Conservation (phyloP, 92 coral and sea anemone species). For the Phymanthus crucifer region DNA sequence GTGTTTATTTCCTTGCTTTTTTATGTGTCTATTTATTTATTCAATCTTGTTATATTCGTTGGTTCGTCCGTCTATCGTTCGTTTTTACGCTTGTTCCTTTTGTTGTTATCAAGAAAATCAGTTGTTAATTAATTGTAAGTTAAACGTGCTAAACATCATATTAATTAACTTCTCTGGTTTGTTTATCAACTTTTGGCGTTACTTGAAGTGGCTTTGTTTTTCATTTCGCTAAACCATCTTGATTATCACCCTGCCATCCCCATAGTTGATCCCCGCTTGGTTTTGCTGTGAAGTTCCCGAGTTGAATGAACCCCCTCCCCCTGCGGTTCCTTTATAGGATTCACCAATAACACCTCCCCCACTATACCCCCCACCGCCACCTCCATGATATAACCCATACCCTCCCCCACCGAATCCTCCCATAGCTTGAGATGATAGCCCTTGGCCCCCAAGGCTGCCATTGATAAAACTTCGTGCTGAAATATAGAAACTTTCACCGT, state of each 20-base stretch:
- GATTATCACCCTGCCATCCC: conserved; percentile 41
- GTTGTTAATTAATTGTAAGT: no score
- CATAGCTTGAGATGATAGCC: conserved; percentile 14
- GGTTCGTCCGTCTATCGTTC: no score
- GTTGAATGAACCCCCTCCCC: conserved; percentile 76
- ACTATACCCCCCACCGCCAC: conserved; percentile 89
- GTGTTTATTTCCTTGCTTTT: no score
- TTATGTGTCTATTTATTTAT: no score
- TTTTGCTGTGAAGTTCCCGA: conserved; percentile 30
- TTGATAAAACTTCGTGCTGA: background rate
- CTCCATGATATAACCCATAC: conserved; percentile 49
- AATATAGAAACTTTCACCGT: background rate
- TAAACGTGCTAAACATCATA: no score
- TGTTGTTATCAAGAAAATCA: no score
- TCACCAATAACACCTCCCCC: conserved; percentile 74
- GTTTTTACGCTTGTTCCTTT: no score
- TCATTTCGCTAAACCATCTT: background rate
- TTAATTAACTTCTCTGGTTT: no score
- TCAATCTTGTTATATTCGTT: no score
- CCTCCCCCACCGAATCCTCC: conserved; percentile 79
- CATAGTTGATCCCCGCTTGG: conserved; percentile 31
- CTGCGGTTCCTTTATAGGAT: conserved; percentile 38
- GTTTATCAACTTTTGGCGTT: no score
- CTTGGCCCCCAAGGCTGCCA: conserved; percentile 69
- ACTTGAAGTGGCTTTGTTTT: no score